Conservation (phyloP, 2,888 invertebrate genomes). For the Cantharis flavilabris region DNA sequence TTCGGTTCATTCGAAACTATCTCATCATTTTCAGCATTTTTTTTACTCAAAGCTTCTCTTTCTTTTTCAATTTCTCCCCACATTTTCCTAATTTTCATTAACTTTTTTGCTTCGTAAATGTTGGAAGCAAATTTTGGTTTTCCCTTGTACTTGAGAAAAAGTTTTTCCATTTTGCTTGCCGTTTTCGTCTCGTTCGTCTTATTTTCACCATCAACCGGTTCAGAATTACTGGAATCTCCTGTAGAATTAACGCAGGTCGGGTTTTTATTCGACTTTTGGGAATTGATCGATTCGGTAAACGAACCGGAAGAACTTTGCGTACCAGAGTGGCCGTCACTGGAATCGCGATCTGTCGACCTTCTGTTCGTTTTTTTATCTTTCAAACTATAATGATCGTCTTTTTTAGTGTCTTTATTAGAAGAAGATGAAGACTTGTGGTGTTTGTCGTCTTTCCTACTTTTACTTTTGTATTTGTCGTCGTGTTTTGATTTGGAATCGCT, state of each 20-base stretch:
- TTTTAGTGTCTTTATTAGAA: constrained; percentile 42
- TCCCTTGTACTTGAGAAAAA: constrained; percentile 51
- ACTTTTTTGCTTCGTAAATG: constrained; percentile 66
- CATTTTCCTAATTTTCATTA: constrained; percentile 70
- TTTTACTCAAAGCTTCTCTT: constrained; percentile 36
- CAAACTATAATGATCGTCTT: constrained; percentile 74
- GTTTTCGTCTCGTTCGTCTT: not conserved
- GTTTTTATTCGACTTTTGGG: constrained; percentile 39
- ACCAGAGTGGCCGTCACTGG: constrained; percentile 70
- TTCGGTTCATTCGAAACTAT: not conserved
- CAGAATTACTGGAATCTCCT: constrained; percentile 51
- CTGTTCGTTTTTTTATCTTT: constrained; percentile 68
- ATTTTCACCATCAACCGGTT: constrained; percentile 35
- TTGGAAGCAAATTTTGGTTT: constrained; percentile 74
- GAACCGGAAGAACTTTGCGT: constrained; percentile 53
- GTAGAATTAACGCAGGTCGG: constrained; percentile 36
- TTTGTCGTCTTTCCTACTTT: constrained; percentile 43
- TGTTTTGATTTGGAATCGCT: constrained; percentile 29
- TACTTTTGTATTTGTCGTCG: constrained; percentile 9
- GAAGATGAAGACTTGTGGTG: constrained; percentile 21
- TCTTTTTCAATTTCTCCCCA: constrained; percentile 65
- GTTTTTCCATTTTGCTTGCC: constrained; percentile 5
- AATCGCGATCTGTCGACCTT: constrained; percentile 78
- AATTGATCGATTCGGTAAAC: constrained; percentile 44
- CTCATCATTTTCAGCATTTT: not conserved